Evolutionary conservation across 1,140 invertebrate genomes (phyloP).

Genomic region (Drosophila baimaii): DNA sequence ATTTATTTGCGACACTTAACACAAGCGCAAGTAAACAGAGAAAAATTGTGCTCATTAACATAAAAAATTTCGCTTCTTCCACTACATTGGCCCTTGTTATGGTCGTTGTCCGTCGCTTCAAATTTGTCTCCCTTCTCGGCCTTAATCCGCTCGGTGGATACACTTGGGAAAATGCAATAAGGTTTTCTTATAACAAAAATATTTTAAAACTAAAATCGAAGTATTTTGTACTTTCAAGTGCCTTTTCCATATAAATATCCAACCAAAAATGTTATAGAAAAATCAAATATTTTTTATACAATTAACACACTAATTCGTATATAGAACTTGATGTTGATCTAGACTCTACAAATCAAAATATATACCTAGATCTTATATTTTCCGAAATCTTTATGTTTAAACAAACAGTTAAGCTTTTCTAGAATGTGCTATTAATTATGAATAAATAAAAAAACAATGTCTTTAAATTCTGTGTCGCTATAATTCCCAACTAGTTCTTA

Average conservation of each 20-base stretch:
- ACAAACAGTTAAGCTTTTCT: neutral
- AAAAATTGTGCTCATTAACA: constrained; percentile 81
- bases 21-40: constrained; percentile 77
- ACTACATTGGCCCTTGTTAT: constrained; percentile 39
- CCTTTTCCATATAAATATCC: too few relatives aligned
- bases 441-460: neutral
- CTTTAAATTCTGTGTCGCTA: too few relatives aligned
- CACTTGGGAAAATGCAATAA: neutral
- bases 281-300: too few relatives aligned
- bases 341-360: too few relatives aligned
- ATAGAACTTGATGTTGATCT: too few relatives aligned
- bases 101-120: constrained; percentile 13
- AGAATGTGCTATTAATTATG: neutral
- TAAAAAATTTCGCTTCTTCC: constrained; percentile 71
- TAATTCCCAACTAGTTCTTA: too few relatives aligned
- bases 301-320: neutral
- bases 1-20: constrained; percentile 83
- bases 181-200: neutral
- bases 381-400: neutral
- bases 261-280: too few relatives aligned
- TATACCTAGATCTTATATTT: neutral
- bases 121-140: neutral
- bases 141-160: neutral
- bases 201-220: neutral
- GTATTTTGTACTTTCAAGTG: too few relatives aligned